Evolutionary conservation across 2,797 vertebrate genomes (phyloP), one percentile per base, ranked within the genome.

Genomic region (Sebastes minor): DNA sequence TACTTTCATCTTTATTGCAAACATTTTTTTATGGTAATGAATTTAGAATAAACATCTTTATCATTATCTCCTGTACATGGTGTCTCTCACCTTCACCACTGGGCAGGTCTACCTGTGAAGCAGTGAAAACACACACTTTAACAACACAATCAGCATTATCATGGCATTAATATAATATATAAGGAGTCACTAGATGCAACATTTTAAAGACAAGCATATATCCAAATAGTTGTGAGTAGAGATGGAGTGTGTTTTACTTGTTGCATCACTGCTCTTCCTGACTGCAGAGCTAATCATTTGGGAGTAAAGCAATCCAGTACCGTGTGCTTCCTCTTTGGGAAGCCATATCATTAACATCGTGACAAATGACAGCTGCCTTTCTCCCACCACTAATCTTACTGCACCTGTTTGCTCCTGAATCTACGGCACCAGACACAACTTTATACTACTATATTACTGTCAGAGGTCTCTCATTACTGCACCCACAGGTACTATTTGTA

Each of bases 331-430:
- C 83, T 86, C 73, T 83, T 63, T 13, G 30, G 60, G 75, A 68
- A 83, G 69, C 8, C 6, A 28, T 81, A 84, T 83, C 49, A 74
- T 78, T 65, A 55, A 71, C 53, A 55, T 20, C 27, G 70, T 67
- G 72, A 78, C 61, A 35, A 56, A 64, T 63, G 56, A 82, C 88
- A 90, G 86, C 86, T 88, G 89, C 49, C 23, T 60, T 46, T 66
- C 70, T 80, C 27, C 59, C 65, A 27, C 32, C 22, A 7, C 28
- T 74, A 23, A 78, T 80, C 61, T 56, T 20, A 53, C 10, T 22
- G 79, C 87, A 90, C 67, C 85, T 91, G 87, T 88, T 84, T 73
- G 18, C 64, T 70, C 25, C 30, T 74, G 55, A 65, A 73, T 78
- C 16, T 62, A 38, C 70, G 23, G 74, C 71, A 77, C 38, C 49